Conservation (phyloP, 1,140 invertebrate genomes). For the Drosophila eugracilis region DNA sequence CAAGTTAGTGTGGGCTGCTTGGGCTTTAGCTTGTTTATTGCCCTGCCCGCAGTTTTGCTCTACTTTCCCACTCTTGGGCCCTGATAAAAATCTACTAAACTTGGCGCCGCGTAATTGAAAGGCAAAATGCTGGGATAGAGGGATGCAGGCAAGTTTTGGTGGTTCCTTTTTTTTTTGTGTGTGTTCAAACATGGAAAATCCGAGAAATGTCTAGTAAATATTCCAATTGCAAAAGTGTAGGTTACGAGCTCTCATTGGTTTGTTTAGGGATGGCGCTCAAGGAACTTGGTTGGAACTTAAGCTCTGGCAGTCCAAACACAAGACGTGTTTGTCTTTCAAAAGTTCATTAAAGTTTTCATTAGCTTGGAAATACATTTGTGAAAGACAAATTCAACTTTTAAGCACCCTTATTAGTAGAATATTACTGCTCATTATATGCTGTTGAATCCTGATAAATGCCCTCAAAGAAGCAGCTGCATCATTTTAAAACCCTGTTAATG, state of each 20-base stretch:
- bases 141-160: constrained; percentile 25
- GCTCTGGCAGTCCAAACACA: not conserved
- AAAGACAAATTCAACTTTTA: not conserved
- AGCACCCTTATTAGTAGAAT: not conserved
- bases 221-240: constrained; percentile 23
- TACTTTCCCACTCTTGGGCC: constrained; percentile 20
- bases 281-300: not conserved
- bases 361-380: not conserved
- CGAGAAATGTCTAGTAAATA: constrained; percentile 11
- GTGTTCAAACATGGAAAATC: constrained; percentile 8
- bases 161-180: too few species aligned
- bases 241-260: not conserved
- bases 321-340: not conserved
- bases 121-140: constrained; percentile 15
- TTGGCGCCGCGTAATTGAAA: constrained; percentile 63
- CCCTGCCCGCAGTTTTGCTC: constrained; percentile 51
- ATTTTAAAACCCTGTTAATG: too few species aligned
- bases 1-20: constrained; percentile 41
- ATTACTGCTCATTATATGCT: too few species aligned
- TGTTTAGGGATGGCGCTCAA: not conserved
- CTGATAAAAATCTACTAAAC: constrained; percentile 69
- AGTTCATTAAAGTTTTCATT: not conserved
- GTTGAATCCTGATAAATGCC: too few species aligned
- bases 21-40: constrained; percentile 47
- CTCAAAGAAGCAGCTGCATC: too few species aligned